Conservation (phyloP, 2,113 vertebrate genomes). For the Pedetes capensis region DNA sequence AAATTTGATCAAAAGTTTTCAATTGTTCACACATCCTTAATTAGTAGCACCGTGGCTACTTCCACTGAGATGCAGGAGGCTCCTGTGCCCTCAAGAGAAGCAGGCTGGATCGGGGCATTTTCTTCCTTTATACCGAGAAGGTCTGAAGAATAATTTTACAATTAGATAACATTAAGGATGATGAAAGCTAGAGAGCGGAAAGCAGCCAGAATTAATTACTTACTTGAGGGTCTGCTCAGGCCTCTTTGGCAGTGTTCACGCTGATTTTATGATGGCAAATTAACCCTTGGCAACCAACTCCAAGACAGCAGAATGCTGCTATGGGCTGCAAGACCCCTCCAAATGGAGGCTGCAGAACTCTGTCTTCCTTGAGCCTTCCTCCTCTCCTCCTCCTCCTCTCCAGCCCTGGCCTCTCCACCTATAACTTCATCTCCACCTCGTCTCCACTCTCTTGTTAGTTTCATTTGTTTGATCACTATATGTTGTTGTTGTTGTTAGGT, state of each 20-base stretch:
- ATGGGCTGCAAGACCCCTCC: not conserved
- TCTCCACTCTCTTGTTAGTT: not conserved
- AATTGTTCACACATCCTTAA: constrained; percentile 58
- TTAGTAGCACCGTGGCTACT: constrained; percentile 53
- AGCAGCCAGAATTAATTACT: constrained; percentile 79
- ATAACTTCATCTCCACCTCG: not conserved
- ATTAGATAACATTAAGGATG: constrained; percentile 76
- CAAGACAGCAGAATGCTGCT: not conserved
- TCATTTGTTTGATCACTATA: not conserved
- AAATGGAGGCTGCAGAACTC: not conserved
- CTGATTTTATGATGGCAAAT: constrained; percentile 65
- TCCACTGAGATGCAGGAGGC: constrained; percentile 44
- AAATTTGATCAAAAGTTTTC: constrained; percentile 55
- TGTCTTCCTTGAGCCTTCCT: not conserved
- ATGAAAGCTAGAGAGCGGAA: constrained; percentile 75
- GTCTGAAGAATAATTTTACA: constrained; percentile 73
- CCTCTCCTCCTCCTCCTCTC: accelerated
- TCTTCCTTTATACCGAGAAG: constrained; percentile 57
- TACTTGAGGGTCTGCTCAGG: constrained; percentile 75
- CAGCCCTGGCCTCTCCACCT: not conserved
- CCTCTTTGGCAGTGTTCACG: constrained; percentile 55
- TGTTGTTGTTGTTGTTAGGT: no score
- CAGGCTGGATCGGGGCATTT: constrained; percentile 53
- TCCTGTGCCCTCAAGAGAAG: constrained; percentile 59
- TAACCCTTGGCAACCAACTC: constrained; percentile 57